Base-by-base conservation (phyloP, 2,888 invertebrate species). In the Habroteleia sp. region DNA sequence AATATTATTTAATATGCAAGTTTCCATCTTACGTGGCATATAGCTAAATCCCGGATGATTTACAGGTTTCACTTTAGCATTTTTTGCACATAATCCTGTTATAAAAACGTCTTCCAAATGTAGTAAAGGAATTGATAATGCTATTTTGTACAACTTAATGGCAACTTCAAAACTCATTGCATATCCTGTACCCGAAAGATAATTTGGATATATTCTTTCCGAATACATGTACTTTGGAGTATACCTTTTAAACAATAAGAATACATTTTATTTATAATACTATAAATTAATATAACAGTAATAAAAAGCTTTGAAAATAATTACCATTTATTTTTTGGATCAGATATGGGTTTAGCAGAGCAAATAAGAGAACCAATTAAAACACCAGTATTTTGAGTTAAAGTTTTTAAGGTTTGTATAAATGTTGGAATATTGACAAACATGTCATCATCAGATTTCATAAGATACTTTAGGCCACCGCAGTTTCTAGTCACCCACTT, bases 401-500 rank as follows among this genome's bases (percentile, higher is more conserved):
- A 81, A 13, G 81, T 69, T 42, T 80, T 83, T 17, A 90, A 80
- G 3, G 86, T 81, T 72, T 84, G 83, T 52, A 94, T 83, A 14
- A 95, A 88, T 78, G 91, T 91, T n/a, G 92, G 92, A 65, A 96
- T 89, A 87, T 96, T 95, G 0, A 96, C 92, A 84, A 94, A 96
- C 90, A 95, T 95, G 81, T 96, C 96, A 79, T 96, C 96, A 79
- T 96, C 96, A 2, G 94, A 94, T 90, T 96, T 96, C 87, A 96
- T 91, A 13, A 96, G 90, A 89, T 93, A 96, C 37, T 92, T 91
- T 0, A 92, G 92, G 25, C 83, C 80, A 13, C 82, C 82, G 75
- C 96, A 96, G 80, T 93, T 92, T 29, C 90, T 91, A 3, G 91
- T 92, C 13, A 94, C 93, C 93, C 95, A 94, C 85, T 96, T 96